Percentiles rank a stretch among this genome's conserved stretches.
Conservation (phyloP, 2,888 invertebrate genomes). For the Euclidia mi region DNA sequence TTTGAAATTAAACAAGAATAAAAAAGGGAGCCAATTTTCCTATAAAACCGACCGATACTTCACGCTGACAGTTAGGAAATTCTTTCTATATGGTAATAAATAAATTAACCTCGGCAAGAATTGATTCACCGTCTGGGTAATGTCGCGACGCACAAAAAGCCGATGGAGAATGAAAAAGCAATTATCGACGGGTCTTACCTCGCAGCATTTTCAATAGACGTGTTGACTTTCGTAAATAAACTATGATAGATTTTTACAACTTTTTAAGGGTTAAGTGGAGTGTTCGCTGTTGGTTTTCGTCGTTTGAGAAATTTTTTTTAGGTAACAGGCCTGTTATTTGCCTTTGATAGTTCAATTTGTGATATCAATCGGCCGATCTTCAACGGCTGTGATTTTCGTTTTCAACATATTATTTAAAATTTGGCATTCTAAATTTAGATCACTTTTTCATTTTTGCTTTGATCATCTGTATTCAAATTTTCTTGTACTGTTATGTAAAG, state of each 20-base stretch:
- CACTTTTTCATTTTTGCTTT: not conserved
- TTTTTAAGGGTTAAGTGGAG: conserved; percentile 9
- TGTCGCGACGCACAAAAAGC: conserved; percentile 66
- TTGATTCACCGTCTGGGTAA: conserved; percentile 76
- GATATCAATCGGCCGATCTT: not conserved
- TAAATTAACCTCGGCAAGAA: conserved; percentile 73
- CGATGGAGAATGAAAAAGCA: conserved; percentile 70
- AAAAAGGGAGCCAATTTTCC: conserved; percentile 43
- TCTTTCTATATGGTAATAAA: conserved; percentile 85
- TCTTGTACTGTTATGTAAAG: not conserved
- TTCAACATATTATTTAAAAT: too few relatives aligned
- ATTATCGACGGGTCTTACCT: conserved; percentile 71
- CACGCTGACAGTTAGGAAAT: conserved; percentile 57
- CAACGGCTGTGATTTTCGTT: too few relatives aligned
- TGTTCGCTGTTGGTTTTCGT: conserved; percentile 18
- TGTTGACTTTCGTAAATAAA: conserved; percentile 54
- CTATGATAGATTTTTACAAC: conserved; percentile 30
- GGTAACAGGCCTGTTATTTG: not conserved
- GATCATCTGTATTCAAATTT: too few relatives aligned
- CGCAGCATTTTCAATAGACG: conserved; percentile 60
- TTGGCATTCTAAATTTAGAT: too few relatives aligned
- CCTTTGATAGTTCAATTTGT: conserved; percentile 2
- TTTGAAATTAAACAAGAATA: conserved; percentile 43
- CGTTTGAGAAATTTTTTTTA: conserved; percentile 10
- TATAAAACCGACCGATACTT: conserved; percentile 46